Percentiles rank a stretch among this genome's conserved stretches.
These are phyloP conservation scores for Colostygia pectinataria DNA, from an alignment of 2,888 invertebrate species.

Conservation along the genomic window DNA sequence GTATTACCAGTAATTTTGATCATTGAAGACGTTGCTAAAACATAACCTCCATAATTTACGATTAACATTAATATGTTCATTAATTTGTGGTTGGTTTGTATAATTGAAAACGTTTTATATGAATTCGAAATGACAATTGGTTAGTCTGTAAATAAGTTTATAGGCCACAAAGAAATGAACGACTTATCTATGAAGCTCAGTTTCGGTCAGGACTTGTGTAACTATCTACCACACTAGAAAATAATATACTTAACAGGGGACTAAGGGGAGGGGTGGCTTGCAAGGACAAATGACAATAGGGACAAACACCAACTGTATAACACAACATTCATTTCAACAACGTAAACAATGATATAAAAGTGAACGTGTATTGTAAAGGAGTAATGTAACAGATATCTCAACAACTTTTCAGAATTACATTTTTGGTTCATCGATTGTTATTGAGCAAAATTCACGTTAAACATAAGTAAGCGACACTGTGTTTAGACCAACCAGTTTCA, in stretches of 20 bases:
- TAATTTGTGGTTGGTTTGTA: constrained; percentile 54
- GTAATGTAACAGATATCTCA: constrained; percentile 27
- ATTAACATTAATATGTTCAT: constrained; percentile 58
- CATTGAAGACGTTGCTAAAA: constrained; percentile 60
- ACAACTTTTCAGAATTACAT: constrained; percentile 20
- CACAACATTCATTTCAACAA: constrained; percentile 45
- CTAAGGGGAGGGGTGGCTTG: constrained; percentile 44
- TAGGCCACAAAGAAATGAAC: constrained; percentile 69
- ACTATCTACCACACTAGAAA: constrained; percentile 62
- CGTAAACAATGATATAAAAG: constrained; percentile 36
- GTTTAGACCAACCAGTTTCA: constrained; percentile 39
- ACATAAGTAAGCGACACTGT: constrained; percentile 23
- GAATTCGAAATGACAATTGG: constrained; percentile 22
- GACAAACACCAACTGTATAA: constrained; percentile 40
- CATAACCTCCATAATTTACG: constrained; percentile 67
- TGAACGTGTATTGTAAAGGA: constrained; percentile 31
- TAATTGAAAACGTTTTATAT: constrained; percentile 24
- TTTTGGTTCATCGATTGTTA: constrained; percentile 29
- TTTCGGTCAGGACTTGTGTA: constrained; percentile 75
- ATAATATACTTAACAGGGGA: constrained; percentile 33
- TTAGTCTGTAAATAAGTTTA: constrained; percentile 25
- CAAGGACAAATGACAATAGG: constrained; percentile 44
- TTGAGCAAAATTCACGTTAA: constrained; percentile 14
- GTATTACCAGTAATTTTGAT: constrained; percentile 25
- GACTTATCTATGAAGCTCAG: constrained; percentile 71